A percentile compares a stretch with the other conserved stretches of the same genome.
Conservation (phyloP, 2,888 invertebrate genomes). For the Athripsodes cinereus region DNA sequence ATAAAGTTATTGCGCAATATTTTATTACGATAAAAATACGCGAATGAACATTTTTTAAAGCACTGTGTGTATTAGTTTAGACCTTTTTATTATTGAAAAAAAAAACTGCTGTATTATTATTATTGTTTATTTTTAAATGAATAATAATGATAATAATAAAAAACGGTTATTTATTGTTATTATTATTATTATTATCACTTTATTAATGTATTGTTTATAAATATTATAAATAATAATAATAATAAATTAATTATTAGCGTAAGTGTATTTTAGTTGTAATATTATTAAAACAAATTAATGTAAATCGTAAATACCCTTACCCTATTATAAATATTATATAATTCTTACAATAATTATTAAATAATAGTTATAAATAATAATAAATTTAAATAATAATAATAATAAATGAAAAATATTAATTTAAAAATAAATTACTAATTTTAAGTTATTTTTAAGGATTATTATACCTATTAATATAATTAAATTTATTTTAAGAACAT, state of each 20-base stretch:
- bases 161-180: too few relatives aligned
- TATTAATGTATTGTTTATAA: background rate
- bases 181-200: background rate
- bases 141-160: too few relatives aligned
- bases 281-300: constrained; percentile 17
- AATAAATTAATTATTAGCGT: too few relatives aligned
- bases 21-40: constrained; percentile 1
- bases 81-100: constrained; percentile 11
- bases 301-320: constrained; percentile 23
- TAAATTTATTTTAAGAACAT: background rate
- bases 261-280: constrained; percentile 25
- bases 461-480: background rate
- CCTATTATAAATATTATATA: constrained; percentile 23
- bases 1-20: background rate
- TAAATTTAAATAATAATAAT: constrained; percentile 22
- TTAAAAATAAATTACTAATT: background rate
- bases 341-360: constrained; percentile 20
- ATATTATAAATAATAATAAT: constrained; percentile 4
- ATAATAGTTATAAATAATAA: constrained; percentile 8
- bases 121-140: too few relatives aligned
- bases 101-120: too few relatives aligned
- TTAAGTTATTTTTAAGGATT: background rate
- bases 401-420: constrained; percentile 22
- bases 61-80: constrained; percentile 18
- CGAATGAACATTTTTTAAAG: background rate